Evolutionary conservation across 2,888 invertebrate species (phyloP).

Genomic region (Alitta virens): DNA sequence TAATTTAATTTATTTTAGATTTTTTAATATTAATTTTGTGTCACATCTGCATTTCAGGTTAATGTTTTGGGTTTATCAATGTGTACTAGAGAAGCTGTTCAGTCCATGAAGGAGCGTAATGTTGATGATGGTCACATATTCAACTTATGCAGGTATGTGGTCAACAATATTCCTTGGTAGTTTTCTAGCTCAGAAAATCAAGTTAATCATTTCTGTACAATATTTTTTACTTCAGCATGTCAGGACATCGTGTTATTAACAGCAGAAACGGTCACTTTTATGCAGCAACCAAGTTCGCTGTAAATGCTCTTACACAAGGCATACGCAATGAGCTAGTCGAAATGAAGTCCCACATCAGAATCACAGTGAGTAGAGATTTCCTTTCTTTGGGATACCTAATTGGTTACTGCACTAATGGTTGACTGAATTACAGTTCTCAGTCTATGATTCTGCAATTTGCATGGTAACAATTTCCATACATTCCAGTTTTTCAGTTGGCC

Average conservation of each 20-base stretch:
- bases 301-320: neutral
- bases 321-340: neutral
- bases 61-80: slow-evolving; percentile 65
- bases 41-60: slow-evolving; percentile 39
- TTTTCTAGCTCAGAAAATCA: neutral
- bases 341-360: neutral
- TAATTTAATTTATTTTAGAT: no score
- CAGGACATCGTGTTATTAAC: neutral
- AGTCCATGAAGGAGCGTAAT: slow-evolving; percentile 61
- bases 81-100: slow-evolving; percentile 63
- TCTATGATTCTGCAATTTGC: no score
- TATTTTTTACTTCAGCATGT: neutral
- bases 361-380: neutral
- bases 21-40: no score
- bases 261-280: neutral
- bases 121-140: slow-evolving; percentile 64
- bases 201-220: neutral
- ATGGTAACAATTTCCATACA: no score
- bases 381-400: neutral
- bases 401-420: no score
- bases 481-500: no score
- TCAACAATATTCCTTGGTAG: neutral
- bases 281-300: neutral
- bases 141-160: slow-evolving; percentile 67
- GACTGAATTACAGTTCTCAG: no score